Conservation (phyloP, 2,888 invertebrate genomes). For the Drosophila anomalata region DNA sequence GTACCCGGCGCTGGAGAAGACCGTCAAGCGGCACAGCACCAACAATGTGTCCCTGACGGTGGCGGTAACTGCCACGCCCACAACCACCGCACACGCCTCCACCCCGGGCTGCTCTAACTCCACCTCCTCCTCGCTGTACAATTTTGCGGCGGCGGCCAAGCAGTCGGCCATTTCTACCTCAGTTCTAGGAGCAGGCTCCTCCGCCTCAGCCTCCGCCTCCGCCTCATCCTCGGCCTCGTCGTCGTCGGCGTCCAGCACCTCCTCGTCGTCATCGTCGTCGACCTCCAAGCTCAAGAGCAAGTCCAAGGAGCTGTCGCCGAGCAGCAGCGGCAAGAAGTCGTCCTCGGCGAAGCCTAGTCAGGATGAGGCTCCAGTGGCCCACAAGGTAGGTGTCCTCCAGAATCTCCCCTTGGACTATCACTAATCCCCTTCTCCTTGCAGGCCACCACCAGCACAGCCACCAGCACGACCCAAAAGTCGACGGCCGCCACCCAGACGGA, state of each 20-base stretch:
- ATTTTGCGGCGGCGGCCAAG: slow-evolving; percentile 63
- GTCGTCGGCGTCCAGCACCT: neutral
- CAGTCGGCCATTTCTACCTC: slow-evolving; percentile 54
- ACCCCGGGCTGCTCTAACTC: neutral
- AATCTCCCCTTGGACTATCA: no score
- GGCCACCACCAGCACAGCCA: slow-evolving; percentile 10
- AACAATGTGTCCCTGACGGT: slow-evolving; percentile 64
- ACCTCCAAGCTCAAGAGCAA: slow-evolving; percentile 54
- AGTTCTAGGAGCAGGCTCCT: slow-evolving; percentile 1
- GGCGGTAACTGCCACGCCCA: slow-evolving; percentile 9
- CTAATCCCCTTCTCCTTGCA: neutral
- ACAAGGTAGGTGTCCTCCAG: no score
- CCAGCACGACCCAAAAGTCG: slow-evolving; percentile 41
- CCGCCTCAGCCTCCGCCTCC: neutral
- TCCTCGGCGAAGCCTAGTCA: slow-evolving; percentile 44
- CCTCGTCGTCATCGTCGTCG: slow-evolving; percentile 1
- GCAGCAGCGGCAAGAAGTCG: slow-evolving; percentile 29
- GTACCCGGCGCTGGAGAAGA: slow-evolving; percentile 84
- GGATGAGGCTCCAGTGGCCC: slow-evolving; percentile 40
- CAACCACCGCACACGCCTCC: neutral
- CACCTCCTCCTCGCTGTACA: slow-evolving; percentile 20
- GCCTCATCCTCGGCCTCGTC: neutral
- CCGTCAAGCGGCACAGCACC: slow-evolving; percentile 82
- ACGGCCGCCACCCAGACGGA: slow-evolving; percentile 68
- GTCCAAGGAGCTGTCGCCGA: slow-evolving; percentile 57